phyloP scores from a whole-genome alignment of 2,888 invertebrate genomes.

The Beris chalybata region DNA sequence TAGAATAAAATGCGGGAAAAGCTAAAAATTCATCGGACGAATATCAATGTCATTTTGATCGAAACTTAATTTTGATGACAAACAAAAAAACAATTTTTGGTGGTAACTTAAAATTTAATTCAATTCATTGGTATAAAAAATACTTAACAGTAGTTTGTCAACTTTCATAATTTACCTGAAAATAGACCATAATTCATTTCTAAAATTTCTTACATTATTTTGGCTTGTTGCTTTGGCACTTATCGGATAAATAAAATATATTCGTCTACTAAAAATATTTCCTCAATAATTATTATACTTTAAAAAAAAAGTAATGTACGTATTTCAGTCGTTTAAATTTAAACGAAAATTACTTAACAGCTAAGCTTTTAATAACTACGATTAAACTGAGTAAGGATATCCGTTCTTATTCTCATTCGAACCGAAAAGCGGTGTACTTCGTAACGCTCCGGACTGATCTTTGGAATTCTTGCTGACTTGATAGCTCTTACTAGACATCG shows the following conservation, averaged over 20 bases:
- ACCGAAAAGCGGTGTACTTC: slow-evolving; percentile 53
- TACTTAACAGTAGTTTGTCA: too few species aligned
- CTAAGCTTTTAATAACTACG: background rate
- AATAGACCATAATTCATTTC: too few species aligned
- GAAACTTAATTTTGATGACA: too few species aligned
- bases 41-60: too few species aligned
- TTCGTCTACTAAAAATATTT: slow-evolving; percentile 8
- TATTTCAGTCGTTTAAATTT: background rate
- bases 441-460: slow-evolving; percentile 49
- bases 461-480: slow-evolving; percentile 53
- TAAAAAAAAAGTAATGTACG: background rate
- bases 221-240: slow-evolving; percentile 30
- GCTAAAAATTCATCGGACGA: too few species aligned
- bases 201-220: background rate
- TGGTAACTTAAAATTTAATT: too few species aligned
- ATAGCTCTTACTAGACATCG: slow-evolving; percentile 54
- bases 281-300: background rate
- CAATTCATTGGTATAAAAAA: too few species aligned
- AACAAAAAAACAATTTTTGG: too few species aligned
- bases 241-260: slow-evolving; percentile 12
- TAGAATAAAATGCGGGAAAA: too few species aligned
- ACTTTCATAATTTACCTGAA: too few species aligned
- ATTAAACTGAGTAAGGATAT: slow-evolving; percentile 2
- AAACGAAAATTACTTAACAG: background rate
- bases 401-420: slow-evolving; percentile 21